Base-by-base conservation (phyloP, 2,797 vertebrate genomes). In the Eulemur mongoz region DNA sequence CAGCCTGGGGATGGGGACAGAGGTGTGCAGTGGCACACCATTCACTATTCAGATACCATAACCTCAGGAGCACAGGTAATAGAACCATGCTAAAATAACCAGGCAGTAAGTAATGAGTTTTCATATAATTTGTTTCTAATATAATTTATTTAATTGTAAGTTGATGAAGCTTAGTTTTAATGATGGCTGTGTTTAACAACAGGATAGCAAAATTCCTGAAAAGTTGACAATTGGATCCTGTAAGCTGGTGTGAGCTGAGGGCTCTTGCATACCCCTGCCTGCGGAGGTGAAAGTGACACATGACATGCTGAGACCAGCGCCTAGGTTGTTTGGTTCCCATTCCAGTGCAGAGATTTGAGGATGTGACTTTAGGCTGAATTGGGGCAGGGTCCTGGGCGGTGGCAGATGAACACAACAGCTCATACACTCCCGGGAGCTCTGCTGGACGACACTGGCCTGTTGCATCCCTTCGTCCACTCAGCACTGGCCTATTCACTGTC, bases 71-170 rank as follows among this genome's bases (percentile, higher is more conserved):
- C 78, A 20, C 0, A 50, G 7, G 11, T 17, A 61, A 76, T 18
- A 65, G 57, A 30, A n/a, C 70, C 30, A 65, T 38, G 25, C 27
- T 83, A 67, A 94, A 87, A 69, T 48, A 57, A 67, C 40, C 80
- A 59, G 63, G 50, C 91, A 69, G 27, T 20, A 5, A 69, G 27
- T 20, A 5, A 67, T 80, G 45, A 54, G 18, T 84, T 95, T 95
- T 85, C 80, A n/a, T 70, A 61, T 35, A 65, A 80, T 65, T 93
- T 89, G 35, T 50, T 86, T 94, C 67, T 50, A 67, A 76, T 89
- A 48, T 25, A 65, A 59, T 40, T 57, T 45, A 59, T 45, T 84
- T 76, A 63, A 85, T 87, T 79, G 8, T 85, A 73, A 67, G 45
- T 45, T 94, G 80, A 63, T 45, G 43, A 61, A 94, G 30, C n/a